These are phyloP conservation scores for Acanthaster planci DNA, from an alignment of 35 echinoderm and acorn worm genomes.

Conservation along the genomic window DNA sequence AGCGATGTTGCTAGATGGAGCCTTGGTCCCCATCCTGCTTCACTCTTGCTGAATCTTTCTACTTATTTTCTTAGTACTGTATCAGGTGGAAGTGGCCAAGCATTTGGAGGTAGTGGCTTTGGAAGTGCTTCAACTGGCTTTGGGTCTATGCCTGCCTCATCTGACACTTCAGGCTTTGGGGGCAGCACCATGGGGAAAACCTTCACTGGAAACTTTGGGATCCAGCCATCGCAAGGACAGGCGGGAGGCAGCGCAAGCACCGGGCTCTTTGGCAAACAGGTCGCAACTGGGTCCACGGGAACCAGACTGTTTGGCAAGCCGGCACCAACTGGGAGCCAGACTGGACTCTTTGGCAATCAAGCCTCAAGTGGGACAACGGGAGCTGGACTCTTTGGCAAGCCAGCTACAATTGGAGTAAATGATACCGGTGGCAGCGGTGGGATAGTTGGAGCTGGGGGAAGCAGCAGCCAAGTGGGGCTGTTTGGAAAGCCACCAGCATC, in stretches of 20 bases:
- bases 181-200: not conserved
- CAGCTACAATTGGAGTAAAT: not conserved
- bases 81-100: not conserved
- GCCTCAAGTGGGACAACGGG: not conserved
- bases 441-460: conserved; percentile 27
- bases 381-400: not conserved
- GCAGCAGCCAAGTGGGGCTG: conserved; percentile 1
- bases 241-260: not conserved
- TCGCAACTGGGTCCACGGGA: not conserved
- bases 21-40: too few species aligned
- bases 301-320: conserved; percentile 33
- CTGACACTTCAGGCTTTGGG: conserved; percentile 47
- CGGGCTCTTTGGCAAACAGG: conserved; percentile 1
- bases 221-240: not conserved
- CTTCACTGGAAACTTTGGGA: not conserved
- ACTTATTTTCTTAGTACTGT: not conserved
- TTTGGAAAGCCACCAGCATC: conserved; percentile 63
- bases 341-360: conserved; percentile 59
- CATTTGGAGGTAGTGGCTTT: not conserved
- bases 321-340: conserved; percentile 20
- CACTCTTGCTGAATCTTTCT: not conserved
- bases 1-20: too few species aligned
- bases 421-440: not conserved
- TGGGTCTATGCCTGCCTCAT: conserved; percentile 35
- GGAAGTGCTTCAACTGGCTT: conserved; percentile 23